Base-by-base conservation (phyloP, 2,113 vertebrate species). In the Xiphias gladius region DNA sequence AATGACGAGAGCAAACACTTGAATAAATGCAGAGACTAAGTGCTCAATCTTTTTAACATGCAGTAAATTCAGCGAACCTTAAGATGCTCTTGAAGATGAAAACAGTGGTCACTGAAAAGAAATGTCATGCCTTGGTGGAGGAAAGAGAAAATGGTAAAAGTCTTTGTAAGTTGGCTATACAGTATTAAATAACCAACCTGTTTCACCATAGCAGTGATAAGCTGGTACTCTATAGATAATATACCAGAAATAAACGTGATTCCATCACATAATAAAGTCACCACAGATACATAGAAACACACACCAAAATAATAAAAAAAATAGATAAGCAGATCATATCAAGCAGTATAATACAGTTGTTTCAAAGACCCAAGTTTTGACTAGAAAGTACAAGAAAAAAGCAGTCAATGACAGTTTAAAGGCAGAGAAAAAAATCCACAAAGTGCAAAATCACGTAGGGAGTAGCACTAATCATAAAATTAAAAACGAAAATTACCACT, bases 401-500 rank as follows among this genome's bases (percentile, higher is more conserved):
- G 8, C 13, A 32, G 28, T 13, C 20, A 69, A 52, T 71, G 17
- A 46, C 11, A 8, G 30, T 39, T 39, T 39, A 39, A 39, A 39
- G 37, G 37, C 37, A 39, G 37, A 39, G 7, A 39, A 37, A 62
- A 62, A 20, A 73, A 24, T 30, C 2, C 5, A 13, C 37, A 30
- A 62, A 65, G 10, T 43, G 46, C 48, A 67, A 50, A 50, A 54
- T 3, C n/a, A 59, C 17, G 1, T 13, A 35, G 32, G n/a, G 4
- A 73, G 30, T 39, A 9, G 48, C 35, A 30, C 26, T 71, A 30
- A 46, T 81, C 59, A 83, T 72, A 30, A 57, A 66, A 76, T 73
- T 65, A 69, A 68, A 79, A 80, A 46, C n/a, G 20, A 50, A 35
- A 67, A 83, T 59, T 7, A 78, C 39, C 63, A 46, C 72, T 69